Evolutionary conservation across 2,797 vertebrate genomes (phyloP), one percentile per base, ranked within the genome.

Genomic region (Myotis pilosus): DNA sequence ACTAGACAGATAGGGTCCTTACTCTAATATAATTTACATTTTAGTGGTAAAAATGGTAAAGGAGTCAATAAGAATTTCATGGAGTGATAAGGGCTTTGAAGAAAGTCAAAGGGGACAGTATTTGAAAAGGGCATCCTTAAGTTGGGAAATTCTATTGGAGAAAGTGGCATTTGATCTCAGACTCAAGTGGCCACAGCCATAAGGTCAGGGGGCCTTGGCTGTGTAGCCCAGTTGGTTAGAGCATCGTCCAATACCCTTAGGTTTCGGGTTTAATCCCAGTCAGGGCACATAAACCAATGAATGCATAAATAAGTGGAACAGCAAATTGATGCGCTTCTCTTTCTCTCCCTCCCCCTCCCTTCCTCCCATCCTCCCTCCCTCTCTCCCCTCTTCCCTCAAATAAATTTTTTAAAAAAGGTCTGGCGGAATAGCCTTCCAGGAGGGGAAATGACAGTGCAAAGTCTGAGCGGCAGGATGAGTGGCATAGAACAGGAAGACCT

Each of bases 41-140:
- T 95, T 44, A 78, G 66, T 85, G 71, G 53, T 57, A 76, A 69
- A 78, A 92, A 57, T 87, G 33, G 25, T 91, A 22, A 90, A 51
- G 33, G 38, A 55, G 9, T 91, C 53, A 25, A 20, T 83, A 79
- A 79, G 82, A 92, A 92, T 84, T 90, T 85, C 25, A 41, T 89
- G 23, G 11, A 36, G 64, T 51, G 62, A 69, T 30, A 69, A 30
- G n/a, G 38, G 80, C 64, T 93, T 69, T 78, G 76, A 74, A 55
- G 60, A 62, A 71, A 76, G 57, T 66, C 22, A 69, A 86, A 76
- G 1, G 30, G 30, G 36, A 53, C 6, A 55, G 0, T 89, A 8
- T 47, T 84, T 55, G 68, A 69, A 55, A 92, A 62, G 25, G 49
- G 5, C 30, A 28, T 47, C 95, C 80, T 71, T 79, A 47, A n/a